Conservation (phyloP, 2,888 invertebrate genomes). For the Athalia circularis region DNA sequence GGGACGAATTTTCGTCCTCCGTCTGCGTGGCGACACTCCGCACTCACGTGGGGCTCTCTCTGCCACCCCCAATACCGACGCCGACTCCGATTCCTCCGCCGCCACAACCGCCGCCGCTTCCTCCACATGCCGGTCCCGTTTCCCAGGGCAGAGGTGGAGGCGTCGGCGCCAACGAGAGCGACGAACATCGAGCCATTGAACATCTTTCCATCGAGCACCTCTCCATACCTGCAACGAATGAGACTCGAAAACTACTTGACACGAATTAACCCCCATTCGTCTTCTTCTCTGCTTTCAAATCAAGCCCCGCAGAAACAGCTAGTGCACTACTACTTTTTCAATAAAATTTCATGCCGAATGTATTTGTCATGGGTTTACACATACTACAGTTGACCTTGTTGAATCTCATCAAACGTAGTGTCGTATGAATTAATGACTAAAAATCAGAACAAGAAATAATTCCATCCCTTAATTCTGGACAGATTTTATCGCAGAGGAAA, state of each 20-base stretch:
- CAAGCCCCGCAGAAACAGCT: no score
- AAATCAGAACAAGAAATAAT: no score
- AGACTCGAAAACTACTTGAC: conserved; percentile 47
- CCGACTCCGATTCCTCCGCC: conserved; percentile 37
- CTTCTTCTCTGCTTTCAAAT: not conserved
- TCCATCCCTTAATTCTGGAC: no score
- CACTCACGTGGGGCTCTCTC: conserved; percentile 43
- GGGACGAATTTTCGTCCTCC: conserved; percentile 65
- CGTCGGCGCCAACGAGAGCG: conserved; percentile 66
- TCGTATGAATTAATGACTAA: no score
- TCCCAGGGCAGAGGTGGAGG: conserved; percentile 70
- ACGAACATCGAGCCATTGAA: conserved; percentile 70
- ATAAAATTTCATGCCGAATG: no score
- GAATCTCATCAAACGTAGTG: no score
- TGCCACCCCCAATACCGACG: conserved; percentile 1
- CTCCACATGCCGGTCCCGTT: conserved; percentile 62
- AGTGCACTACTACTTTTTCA: no score
- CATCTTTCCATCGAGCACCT: conserved; percentile 71
- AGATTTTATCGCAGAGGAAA: no score
- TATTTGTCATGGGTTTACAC: no score
- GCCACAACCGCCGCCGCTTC: conserved; percentile 54
- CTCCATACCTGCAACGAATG: conserved; percentile 64
- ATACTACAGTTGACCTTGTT: no score
- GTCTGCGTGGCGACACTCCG: conserved; percentile 73
- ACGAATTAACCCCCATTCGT: conserved; percentile 13